These are phyloP conservation scores for Teleogryllus occipitalis DNA, from an alignment of 1,140 invertebrate genomes.

Conservation along the genomic window DNA sequence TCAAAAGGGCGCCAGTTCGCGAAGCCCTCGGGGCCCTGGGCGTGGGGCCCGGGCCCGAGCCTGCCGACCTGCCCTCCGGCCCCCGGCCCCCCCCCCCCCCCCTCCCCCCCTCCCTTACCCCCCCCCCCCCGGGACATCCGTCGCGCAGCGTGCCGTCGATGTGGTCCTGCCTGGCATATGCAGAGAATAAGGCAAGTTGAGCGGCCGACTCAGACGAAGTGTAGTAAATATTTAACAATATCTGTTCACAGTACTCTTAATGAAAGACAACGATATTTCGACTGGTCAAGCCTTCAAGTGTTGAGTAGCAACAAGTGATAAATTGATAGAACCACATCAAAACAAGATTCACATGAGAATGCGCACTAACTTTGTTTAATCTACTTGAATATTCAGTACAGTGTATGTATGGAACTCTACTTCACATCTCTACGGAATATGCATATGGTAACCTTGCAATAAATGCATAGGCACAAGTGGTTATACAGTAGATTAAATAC, in stretches of 20 bases:
- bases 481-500: not conserved
- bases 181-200: not conserved
- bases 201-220: not conserved
- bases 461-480: slow-evolving; percentile 3
- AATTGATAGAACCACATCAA: not conserved
- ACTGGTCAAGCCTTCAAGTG: not conserved
- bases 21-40: not conserved
- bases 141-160: not conserved
- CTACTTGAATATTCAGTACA: not conserved
- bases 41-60: no score
- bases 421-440: not conserved
- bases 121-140: not conserved
- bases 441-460: slow-evolving; percentile 1
- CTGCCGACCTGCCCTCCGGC: not conserved
- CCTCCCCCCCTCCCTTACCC: not conserved
- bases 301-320: not conserved
- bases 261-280: slow-evolving; percentile 1
- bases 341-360: not conserved
- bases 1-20: not conserved
- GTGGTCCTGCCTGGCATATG: not conserved
- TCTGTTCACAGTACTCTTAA: not conserved
- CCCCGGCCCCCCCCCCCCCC: no score
- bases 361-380: not conserved
- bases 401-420: not conserved
- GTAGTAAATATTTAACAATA: not conserved